Evolutionary conservation across 2,797 vertebrate genomes (phyloP).

Genomic region (Labeo calbasu): DNA sequence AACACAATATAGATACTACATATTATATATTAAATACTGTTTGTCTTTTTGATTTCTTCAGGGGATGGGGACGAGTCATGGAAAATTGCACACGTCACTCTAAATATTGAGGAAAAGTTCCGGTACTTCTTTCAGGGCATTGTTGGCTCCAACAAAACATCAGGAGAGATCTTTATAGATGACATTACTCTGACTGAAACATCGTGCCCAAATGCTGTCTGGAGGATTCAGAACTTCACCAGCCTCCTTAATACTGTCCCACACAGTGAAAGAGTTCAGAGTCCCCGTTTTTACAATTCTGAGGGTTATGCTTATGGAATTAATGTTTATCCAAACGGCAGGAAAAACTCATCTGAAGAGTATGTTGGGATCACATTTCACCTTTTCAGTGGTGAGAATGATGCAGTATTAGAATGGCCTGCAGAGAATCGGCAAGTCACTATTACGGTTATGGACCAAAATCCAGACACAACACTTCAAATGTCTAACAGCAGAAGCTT

Average conservation of each 20-base stretch:
- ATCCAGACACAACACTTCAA: constrained; percentile 78
- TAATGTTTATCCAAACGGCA: constrained; percentile 75
- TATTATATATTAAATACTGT: background rate
- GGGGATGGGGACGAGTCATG: constrained; percentile 77
- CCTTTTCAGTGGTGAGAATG: constrained; percentile 87
- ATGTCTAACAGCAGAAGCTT: constrained; percentile 88
- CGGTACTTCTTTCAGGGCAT: constrained; percentile 91
- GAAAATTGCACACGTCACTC: constrained; percentile 85
- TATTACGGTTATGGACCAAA: constrained; percentile 84
- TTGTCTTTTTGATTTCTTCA: constrained; percentile 58
- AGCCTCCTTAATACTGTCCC: constrained; percentile 60
- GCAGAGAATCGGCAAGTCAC: constrained; percentile 81
- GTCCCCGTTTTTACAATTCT: constrained; percentile 79
- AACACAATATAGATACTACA: background rate
- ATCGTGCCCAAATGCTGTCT: constrained; percentile 81
- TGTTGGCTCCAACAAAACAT: constrained; percentile 68
- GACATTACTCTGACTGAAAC: constrained; percentile 86
- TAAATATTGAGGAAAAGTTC: constrained; percentile 84
- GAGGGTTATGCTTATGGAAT: constrained; percentile 88
- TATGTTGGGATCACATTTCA: constrained; percentile 78
- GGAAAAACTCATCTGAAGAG: background rate
- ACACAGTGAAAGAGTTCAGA: constrained; percentile 53
- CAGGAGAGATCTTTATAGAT: constrained; percentile 83
- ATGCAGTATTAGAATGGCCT: constrained; percentile 88
- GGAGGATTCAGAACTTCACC: constrained; percentile 83